Conservation (phyloP, 1,140 invertebrate species). For the Drosophila mayri region DNA sequence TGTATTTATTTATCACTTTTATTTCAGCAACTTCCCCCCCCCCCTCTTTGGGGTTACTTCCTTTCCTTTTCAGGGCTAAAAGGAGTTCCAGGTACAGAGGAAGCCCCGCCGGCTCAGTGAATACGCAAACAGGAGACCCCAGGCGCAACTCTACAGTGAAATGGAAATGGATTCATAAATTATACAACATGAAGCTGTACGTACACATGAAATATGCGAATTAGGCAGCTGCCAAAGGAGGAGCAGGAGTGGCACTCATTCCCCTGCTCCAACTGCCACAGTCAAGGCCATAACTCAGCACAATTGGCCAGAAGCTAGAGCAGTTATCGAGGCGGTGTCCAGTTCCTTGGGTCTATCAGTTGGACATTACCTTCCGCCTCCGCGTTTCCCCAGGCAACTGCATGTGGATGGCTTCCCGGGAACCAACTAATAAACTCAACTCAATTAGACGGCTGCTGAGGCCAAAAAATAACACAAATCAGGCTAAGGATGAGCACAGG, state of each 20-base stretch:
- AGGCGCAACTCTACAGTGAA: slow-evolving; percentile 24
- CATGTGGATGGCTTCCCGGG: slow-evolving; percentile 25
- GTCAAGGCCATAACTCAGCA: slow-evolving; percentile 34
- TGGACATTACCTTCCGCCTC: slow-evolving; percentile 26
- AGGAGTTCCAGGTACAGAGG: neutral
- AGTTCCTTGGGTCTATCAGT: slow-evolving; percentile 17
- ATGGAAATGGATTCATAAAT: slow-evolving; percentile 76
- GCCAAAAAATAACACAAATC: slow-evolving; percentile 22
- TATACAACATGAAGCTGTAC: slow-evolving; percentile 59
- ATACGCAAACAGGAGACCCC: slow-evolving; percentile 35
- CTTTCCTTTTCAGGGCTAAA: neutral
- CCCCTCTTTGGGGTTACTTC: neutral
- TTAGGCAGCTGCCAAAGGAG: slow-evolving; percentile 3
- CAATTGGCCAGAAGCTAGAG: slow-evolving; percentile 21
- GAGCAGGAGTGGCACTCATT: neutral
- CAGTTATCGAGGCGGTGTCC: neutral
- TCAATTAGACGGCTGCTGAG: slow-evolving; percentile 68
- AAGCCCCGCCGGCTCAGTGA: slow-evolving; percentile 35
- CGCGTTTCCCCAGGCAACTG: slow-evolving; percentile 24
- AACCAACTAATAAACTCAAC: slow-evolving; percentile 70
- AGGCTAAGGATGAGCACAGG: neutral
- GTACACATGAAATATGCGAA: slow-evolving; percentile 48
- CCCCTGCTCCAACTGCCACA: slow-evolving; percentile 1
- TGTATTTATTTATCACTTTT: neutral
- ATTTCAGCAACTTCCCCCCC: neutral